Percentiles rank a stretch among this genome's conserved stretches.
Evolutionary conservation across 2,113 vertebrate genomes (phyloP).

Genomic region (Rhineura floridana): DNA sequence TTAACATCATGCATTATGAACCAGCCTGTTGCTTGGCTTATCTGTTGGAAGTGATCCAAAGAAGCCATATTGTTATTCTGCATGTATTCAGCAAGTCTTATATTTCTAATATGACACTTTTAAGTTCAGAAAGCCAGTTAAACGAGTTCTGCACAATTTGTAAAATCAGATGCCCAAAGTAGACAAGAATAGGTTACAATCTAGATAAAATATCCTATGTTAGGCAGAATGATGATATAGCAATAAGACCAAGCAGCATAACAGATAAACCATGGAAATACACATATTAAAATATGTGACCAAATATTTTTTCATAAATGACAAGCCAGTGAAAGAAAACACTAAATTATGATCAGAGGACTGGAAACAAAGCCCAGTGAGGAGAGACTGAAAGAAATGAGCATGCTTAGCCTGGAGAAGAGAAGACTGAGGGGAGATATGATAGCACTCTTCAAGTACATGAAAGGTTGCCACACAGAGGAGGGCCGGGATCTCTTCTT

Average conservation of each 20-base stretch:
- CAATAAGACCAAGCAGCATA: background rate
- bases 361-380: too few relatives aligned
- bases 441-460: too few relatives aligned
- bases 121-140: conserved; percentile 8
- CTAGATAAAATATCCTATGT: background rate
- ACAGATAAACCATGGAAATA: background rate
- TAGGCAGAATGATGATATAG: background rate
- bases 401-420: too few relatives aligned
- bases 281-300: background rate
- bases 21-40: conserved; percentile 17
- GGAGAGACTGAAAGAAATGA: too few relatives aligned
- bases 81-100: conserved; percentile 1
- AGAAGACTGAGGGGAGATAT: too few relatives aligned
- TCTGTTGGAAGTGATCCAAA: background rate
- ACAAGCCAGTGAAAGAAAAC: background rate
- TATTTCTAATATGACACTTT: conserved; percentile 14
- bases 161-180: background rate
- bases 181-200: background rate
- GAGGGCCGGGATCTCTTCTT: too few relatives aligned
- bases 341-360: background rate
- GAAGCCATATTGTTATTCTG: background rate
- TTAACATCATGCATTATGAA: conserved; percentile 8
- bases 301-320: background rate
- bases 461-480: too few relatives aligned
- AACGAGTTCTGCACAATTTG: background rate